A percentile compares a stretch with the other conserved stretches of the same genome.
Conservation (phyloP, 92 coral and sea anemone genomes). For the Metridium senile region DNA sequence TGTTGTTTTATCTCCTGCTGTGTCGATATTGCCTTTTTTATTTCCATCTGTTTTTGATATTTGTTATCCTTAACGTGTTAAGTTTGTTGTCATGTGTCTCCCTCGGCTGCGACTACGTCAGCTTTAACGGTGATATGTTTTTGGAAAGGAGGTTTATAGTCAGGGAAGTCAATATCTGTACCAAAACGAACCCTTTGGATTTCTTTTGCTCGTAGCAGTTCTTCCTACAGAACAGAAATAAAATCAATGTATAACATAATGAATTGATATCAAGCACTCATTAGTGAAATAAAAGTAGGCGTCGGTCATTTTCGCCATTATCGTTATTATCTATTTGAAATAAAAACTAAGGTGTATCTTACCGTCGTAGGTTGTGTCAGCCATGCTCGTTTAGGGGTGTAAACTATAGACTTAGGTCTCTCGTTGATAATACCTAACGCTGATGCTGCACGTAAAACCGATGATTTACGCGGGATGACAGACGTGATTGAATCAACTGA, state of each 20-base stretch:
- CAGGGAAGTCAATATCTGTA: slow-evolving; percentile 88
- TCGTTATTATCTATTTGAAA: neutral
- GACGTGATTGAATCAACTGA: slow-evolving; percentile 38
- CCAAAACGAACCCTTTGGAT: slow-evolving; percentile 81
- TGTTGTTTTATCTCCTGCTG: too few species aligned
- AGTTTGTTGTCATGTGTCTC: slow-evolving; percentile 30
- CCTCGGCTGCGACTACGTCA: slow-evolving; percentile 78
- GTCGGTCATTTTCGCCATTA: neutral
- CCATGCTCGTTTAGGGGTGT: slow-evolving; percentile 97
- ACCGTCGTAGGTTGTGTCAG: slow-evolving; percentile 93
- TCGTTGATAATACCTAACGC: slow-evolving; percentile 94
- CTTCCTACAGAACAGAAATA: slow-evolving; percentile 58
- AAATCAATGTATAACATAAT: neutral
- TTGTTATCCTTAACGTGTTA: neutral
- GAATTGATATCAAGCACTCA: too few species aligned
- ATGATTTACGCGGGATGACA: slow-evolving; percentile 83
- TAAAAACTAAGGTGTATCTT: slow-evolving; percentile 3
- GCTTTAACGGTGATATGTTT: slow-evolving; percentile 78
- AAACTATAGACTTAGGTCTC: slow-evolving; percentile 82
- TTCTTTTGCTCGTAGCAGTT: slow-evolving; percentile 82
- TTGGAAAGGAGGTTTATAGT: slow-evolving; percentile 92
- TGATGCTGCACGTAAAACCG: slow-evolving; percentile 97
- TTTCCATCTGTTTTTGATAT: too few species aligned
- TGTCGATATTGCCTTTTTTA: too few species aligned
- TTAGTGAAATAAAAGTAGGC: too few species aligned